Evolutionary conservation across 1,140 invertebrate species (phyloP).

Genomic region (Eriocheir sinensis): DNA sequence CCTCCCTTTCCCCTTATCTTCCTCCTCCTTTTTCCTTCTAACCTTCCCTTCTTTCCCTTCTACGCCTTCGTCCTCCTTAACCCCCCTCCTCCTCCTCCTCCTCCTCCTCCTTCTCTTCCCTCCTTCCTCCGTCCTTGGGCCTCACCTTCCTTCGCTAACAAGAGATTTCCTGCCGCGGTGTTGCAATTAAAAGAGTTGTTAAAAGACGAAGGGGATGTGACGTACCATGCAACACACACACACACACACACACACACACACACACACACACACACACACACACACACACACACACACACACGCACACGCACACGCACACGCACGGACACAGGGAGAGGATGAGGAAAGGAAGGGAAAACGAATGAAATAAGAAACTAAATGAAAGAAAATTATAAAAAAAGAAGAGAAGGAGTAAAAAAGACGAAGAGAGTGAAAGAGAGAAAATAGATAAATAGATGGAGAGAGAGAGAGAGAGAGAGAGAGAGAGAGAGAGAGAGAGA

Average conservation of each 20-base stretch:
- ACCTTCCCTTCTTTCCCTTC: not conserved
- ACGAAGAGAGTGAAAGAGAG: not conserved
- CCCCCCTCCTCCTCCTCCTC: not conserved
- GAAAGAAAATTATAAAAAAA: no score
- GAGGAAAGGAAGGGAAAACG: no score
- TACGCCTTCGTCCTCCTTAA: not conserved
- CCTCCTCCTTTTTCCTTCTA: not conserved
- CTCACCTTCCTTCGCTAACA: not conserved
- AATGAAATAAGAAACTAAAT: no score
- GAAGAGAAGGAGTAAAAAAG: no score
- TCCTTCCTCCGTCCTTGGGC: not conserved
- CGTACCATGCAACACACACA: not conserved
- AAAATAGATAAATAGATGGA: no score
- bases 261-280: constrained; percentile 42
- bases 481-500: no score
- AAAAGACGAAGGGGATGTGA: not conserved
- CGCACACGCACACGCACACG: constrained; percentile 33
- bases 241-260: constrained; percentile 51
- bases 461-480: no score
- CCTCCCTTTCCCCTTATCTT: not conserved
- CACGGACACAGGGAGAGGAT: not conserved
- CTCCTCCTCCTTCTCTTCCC: constrained; percentile 13
- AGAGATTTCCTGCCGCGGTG: no score
- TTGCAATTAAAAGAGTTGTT: not conserved
- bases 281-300: constrained; percentile 30